Evolutionary conservation across 92 coral and sea anemone genomes (phyloP), one percentile per base, ranked within the genome.

Genomic region (Porites divaricata): DNA sequence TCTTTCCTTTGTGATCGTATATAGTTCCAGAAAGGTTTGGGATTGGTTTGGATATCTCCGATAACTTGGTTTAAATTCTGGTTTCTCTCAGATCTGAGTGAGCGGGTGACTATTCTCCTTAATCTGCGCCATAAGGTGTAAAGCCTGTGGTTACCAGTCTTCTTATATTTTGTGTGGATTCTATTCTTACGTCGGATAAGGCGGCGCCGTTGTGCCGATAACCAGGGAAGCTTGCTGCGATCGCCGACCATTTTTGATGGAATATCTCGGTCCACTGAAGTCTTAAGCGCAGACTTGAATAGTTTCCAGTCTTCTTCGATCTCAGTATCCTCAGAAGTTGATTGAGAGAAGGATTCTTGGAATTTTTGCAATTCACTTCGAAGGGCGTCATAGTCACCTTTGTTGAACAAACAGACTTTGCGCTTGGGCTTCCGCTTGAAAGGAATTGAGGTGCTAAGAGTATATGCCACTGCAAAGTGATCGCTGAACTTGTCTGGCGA

Each of bases 181-280:
- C 67, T 19, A 23, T 63, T 63, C 67, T 63, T 63, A 14, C 67
- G 12, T 6, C 67, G 67, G n/a, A 63, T 63, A 1, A 63, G 67
- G 21, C 67, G 67, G n/a, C 67, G 4, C n/a, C 14, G 67, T 63
- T 63, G 67, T 14, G 14, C n/a, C 20, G 14, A 14, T 63, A 63
- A 23, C 67, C 67, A 0, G 14, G 67, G 21, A 63, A 16, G 21
- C n/a, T 63, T 63, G 21, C n/a, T 23, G 14, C 21, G 16, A 19
- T 23, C 67, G n/a, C 67, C n/a, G n/a, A 63, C 20, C n/a, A 63
- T 63, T 63, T 63, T 63, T 13, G 67, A 63, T 16, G 67, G 67
- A 14, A 63, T 23, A 63, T 19, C 67, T 63, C n/a, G 14, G n/a
- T 1, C 67, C 7, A 63, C n/a, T 63, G 67, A 19, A 14, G 14